A percentile compares a stretch with the other conserved stretches of the same genome.
These are phyloP conservation scores for Panzeria rudis DNA, from an alignment of 2,888 invertebrate genomes.

Conservation along the genomic window DNA sequence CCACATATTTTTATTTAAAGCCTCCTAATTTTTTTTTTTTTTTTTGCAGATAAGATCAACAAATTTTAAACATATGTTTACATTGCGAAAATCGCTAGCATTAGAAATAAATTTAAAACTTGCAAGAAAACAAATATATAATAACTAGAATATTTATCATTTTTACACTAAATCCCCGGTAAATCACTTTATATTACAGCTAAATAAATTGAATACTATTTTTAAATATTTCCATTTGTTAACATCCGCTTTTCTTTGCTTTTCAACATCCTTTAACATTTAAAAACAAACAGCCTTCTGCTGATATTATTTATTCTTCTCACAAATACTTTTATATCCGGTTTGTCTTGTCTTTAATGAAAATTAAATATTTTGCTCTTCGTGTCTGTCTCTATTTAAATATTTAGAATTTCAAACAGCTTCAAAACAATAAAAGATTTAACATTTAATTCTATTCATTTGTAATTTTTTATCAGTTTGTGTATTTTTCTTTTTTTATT, in stretches of 20 bases:
- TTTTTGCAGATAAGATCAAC: too few species aligned
- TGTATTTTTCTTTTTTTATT: conserved; percentile 24
- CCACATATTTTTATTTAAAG: too few species aligned
- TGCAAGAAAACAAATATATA: too few species aligned
- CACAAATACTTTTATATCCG: background rate
- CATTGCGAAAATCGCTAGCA: too few species aligned
- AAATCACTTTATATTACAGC: too few species aligned
- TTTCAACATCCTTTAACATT: background rate
- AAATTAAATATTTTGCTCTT: background rate
- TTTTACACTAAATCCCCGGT: too few species aligned
- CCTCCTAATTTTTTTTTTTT: too few species aligned
- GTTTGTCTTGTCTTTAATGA: background rate
- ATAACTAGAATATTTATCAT: too few species aligned
- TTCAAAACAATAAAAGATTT: conserved; percentile 21
- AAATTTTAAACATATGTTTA: too few species aligned
- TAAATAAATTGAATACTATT: background rate
- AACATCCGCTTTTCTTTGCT: background rate
- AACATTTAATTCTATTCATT: conserved; percentile 39
- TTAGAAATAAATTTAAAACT: too few species aligned
- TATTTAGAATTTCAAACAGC: background rate
- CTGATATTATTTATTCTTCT: conserved; percentile 9
- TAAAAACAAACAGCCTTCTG: background rate
- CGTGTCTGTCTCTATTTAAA: background rate
- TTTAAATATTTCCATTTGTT: background rate
- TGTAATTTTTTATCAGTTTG: conserved; percentile 13